Conservation (phyloP, 2,888 invertebrate genomes). For the Celastrina argiolus region DNA sequence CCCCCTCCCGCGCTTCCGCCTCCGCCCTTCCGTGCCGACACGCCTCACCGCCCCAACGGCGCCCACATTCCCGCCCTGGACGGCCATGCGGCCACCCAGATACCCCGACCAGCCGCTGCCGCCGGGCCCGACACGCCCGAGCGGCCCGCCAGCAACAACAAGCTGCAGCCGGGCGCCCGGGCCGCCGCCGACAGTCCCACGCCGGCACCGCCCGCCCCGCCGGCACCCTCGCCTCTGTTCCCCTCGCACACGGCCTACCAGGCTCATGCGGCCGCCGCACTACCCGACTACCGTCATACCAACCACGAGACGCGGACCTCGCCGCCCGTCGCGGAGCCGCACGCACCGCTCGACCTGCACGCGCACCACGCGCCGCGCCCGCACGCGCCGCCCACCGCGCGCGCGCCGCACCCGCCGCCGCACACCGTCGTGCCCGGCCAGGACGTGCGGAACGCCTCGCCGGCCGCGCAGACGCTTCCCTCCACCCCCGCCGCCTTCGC, state of each 20-base stretch:
- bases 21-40: constrained; percentile 78
- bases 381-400: constrained; percentile 40
- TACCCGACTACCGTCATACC: constrained; percentile 70
- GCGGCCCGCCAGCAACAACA: constrained; percentile 66
- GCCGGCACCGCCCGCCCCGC: constrained; percentile 66
- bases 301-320: constrained; percentile 77
- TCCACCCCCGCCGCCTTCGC: constrained; percentile 67
- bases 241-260: constrained; percentile 71
- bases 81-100: constrained; percentile 65
- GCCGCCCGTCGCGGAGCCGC: constrained; percentile 48
- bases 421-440: constrained; percentile 59
- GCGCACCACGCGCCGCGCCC: constrained; percentile 52
- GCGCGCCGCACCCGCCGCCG: constrained; percentile 52
- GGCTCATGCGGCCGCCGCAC: constrained; percentile 66
- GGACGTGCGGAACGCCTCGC: constrained; percentile 51
- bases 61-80: constrained; percentile 69
- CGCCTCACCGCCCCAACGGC: constrained; percentile 59
- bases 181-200: constrained; percentile 70
- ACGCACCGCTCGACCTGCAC: constrained; percentile 62
- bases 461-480: constrained; percentile 44
- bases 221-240: constrained; percentile 64
- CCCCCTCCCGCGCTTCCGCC: constrained; percentile 82
- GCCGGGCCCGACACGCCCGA: constrained; percentile 66
- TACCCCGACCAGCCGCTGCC: constrained; percentile 65
- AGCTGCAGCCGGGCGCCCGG: constrained; percentile 66